Conservation (phyloP, 2,888 invertebrate species). For the Teinopalpus imperialis region DNA sequence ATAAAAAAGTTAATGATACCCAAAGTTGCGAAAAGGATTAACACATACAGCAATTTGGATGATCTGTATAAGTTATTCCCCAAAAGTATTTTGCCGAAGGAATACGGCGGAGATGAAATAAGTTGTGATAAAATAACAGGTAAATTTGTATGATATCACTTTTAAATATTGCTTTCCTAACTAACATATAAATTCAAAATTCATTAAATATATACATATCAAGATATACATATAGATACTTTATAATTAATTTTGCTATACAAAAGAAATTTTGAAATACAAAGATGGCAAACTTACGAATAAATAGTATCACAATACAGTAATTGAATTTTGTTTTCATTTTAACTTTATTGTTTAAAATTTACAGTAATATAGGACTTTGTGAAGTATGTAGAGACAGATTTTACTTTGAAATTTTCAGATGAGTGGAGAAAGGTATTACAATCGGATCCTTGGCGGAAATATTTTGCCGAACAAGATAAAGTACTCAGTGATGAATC, state of each 20-base stretch:
- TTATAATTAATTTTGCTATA: too few species aligned
- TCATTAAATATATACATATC: too few species aligned
- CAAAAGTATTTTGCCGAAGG: conserved; percentile 41
- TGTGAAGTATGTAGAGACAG: too few species aligned
- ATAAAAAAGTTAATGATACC: conserved; percentile 49
- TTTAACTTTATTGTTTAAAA: too few species aligned
- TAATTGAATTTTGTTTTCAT: too few species aligned
- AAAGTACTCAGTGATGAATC: conserved; percentile 21
- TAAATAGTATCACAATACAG: too few species aligned
- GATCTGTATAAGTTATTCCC: conserved; percentile 37
- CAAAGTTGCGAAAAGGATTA: conserved; percentile 39
- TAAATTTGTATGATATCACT: not conserved
- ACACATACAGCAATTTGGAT: conserved; percentile 36
- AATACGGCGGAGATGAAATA: not conserved
- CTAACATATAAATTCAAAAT: too few species aligned
- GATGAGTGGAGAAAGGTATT: conserved; percentile 11
- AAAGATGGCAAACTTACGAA: too few species aligned
- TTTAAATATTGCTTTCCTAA: too few species aligned
- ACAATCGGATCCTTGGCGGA: conserved; percentile 15
- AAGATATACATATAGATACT: too few species aligned
- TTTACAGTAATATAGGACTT: too few species aligned
- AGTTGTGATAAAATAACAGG: conserved; percentile 2
- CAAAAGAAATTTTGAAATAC: too few species aligned
- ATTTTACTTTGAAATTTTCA: conserved; percentile 4
- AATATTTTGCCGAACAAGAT: conserved; percentile 24